A percentile compares a stretch with the other conserved stretches of the same genome.
Evolutionary conservation across 2,113 vertebrate genomes (phyloP).

Genomic region (Chamaea fasciata): DNA sequence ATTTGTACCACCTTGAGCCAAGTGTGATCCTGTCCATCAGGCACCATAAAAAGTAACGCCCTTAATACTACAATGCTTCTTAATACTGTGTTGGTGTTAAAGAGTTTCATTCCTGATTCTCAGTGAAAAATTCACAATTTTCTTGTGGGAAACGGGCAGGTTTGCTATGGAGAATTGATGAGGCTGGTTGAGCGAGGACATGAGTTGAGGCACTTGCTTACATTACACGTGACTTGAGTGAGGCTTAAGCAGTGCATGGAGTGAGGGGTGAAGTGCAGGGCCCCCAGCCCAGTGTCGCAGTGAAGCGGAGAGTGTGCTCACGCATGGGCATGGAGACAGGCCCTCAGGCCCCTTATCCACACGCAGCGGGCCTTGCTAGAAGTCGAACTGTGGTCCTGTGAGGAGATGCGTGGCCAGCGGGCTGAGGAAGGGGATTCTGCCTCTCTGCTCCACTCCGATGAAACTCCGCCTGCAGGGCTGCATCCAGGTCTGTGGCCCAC

Average conservation of each 20-base stretch:
- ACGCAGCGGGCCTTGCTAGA: not conserved
- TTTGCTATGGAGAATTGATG: not conserved
- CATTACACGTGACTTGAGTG: not conserved
- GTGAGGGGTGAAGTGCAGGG: not conserved
- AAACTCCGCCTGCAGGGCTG: not conserved
- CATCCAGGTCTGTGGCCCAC: not conserved
- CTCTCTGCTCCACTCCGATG: not conserved
- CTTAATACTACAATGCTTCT: not conserved
- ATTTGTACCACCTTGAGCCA: not conserved
- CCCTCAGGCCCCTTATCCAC: not conserved
- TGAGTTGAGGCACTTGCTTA: accelerated
- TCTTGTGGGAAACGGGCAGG: not conserved
- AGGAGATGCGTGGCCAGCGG: not conserved
- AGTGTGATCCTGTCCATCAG: not conserved
- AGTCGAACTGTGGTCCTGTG: not conserved
- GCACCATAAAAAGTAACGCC: not conserved
- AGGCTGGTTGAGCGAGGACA: not conserved
- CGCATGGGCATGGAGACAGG: not conserved
- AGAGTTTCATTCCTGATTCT: not conserved
- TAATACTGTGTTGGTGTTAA: not conserved
- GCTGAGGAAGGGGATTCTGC: not conserved
- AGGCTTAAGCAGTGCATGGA: not conserved
- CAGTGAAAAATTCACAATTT: not conserved
- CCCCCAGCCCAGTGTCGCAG: not conserved
- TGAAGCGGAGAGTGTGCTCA: not conserved